phyloP scores from a whole-genome alignment of 1,140 invertebrate species.

The Zaprionus ghesquierei region DNA sequence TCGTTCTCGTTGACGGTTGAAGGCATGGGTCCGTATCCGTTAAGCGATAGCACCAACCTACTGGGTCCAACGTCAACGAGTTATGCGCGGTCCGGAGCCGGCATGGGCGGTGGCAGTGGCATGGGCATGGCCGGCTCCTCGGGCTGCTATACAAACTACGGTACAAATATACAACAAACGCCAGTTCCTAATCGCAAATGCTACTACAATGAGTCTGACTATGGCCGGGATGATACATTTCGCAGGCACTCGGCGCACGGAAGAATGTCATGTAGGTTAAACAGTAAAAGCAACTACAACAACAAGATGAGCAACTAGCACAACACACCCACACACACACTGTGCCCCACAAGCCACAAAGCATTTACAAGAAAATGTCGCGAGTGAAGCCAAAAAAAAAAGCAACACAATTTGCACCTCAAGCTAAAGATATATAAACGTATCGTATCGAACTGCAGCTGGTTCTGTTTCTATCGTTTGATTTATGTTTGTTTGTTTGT shows the following conservation, averaged over 20 bases:
- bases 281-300: neutral
- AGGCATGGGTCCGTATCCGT: conserved; percentile 83
- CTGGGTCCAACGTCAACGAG: conserved; percentile 75
- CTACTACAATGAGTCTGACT: conserved; percentile 74
- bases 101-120: conserved; percentile 39
- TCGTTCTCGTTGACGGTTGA: conserved; percentile 83
- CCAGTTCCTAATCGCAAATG: conserved; percentile 80
- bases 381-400: conserved; percentile 30
- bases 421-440: conserved; percentile 33
- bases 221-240: conserved; percentile 74
- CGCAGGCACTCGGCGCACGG: conserved; percentile 81
- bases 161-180: conserved; percentile 80
- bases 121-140: conserved; percentile 28
- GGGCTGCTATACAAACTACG: conserved; percentile 81
- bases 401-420: conserved; percentile 23
- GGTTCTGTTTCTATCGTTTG: conserved; percentile 38
- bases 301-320: conserved; percentile 10
- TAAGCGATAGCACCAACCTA: conserved; percentile 82
- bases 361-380: conserved; percentile 74
- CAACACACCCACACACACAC: conserved; percentile 25
- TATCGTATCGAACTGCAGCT: conserved; percentile 49
- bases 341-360: conserved; percentile 35
- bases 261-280: conserved; percentile 81
- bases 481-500: conserved; percentile 45
- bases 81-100: conserved; percentile 41